phyloP scores from a whole-genome alignment of 1,140 invertebrate species.

The Vanessa atalanta region DNA sequence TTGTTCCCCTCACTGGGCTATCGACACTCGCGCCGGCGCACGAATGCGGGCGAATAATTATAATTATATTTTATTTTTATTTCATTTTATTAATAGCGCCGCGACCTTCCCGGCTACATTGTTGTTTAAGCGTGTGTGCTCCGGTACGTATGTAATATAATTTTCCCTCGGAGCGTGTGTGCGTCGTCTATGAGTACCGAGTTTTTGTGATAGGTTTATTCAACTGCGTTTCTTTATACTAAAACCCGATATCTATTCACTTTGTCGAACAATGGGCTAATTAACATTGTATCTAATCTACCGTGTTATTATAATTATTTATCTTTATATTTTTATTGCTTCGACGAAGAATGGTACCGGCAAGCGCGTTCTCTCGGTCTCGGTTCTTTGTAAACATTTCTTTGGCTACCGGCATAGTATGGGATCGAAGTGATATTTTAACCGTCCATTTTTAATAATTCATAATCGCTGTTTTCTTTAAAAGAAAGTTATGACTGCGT shows the following conservation, averaged over 20 bases:
- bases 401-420: constrained; percentile 9
- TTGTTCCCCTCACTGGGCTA: constrained; percentile 49
- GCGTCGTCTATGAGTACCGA: constrained; percentile 37
- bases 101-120: constrained; percentile 53
- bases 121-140: constrained; percentile 40
- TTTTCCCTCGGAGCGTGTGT: constrained; percentile 43
- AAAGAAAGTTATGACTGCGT: too few species aligned
- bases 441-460: background rate
- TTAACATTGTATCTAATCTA: constrained; percentile 68
- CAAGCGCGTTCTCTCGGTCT: constrained; percentile 41
- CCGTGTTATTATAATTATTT: constrained; percentile 67
- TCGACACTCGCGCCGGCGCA: constrained; percentile 42
- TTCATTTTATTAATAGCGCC: constrained; percentile 63
- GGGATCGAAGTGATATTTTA: constrained; percentile 17
- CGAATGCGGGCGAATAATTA: constrained; percentile 76
- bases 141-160: constrained; percentile 2
- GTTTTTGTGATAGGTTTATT: constrained; percentile 45
- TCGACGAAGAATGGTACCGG: constrained; percentile 40
- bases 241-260: constrained; percentile 60
- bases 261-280: constrained; percentile 67
- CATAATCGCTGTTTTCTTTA: background rate
- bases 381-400: constrained; percentile 38
- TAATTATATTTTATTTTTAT: constrained; percentile 74
- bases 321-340: constrained; percentile 58
- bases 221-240: constrained; percentile 53